These are phyloP conservation scores for Oophaga pumilio DNA, from an alignment of 2,113 vertebrate genomes.

Conservation along the genomic window DNA sequence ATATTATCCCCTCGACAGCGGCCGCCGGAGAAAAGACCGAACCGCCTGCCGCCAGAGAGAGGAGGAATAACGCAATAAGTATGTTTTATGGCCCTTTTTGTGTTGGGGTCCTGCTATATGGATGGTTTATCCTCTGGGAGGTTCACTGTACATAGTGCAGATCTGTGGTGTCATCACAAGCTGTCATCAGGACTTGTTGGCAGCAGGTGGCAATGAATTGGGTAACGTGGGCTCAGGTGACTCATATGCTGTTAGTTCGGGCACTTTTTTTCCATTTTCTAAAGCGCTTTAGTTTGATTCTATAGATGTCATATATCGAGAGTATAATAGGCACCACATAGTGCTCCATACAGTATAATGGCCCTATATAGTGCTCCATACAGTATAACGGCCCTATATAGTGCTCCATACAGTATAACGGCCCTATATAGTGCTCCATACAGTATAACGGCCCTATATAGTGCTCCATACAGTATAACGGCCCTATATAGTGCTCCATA, in stretches of 20 bases:
- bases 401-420: too few species aligned
- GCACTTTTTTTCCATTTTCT: neutral
- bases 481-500: too few species aligned
- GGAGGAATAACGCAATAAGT: neutral
- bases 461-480: too few species aligned
- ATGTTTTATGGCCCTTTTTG: neutral
- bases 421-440: too few species aligned
- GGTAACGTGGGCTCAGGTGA: neutral
- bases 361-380: too few species aligned
- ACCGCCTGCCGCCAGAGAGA: neutral
- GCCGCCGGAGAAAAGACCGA: neutral
- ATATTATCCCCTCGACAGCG: constrained; percentile 32
- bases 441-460: too few species aligned
- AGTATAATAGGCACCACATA: too few species aligned
- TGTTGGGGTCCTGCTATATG: neutral
- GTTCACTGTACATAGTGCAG: neutral
- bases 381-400: too few species aligned
- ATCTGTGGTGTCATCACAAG: neutral
- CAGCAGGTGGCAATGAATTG: neutral
- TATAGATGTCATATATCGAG: neutral
- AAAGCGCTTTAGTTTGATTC: neutral
- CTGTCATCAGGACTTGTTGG: neutral
- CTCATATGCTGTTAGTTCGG: neutral
- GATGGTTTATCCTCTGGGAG: neutral
- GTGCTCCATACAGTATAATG: too few species aligned